These are phyloP conservation scores for Limosa lapponica DNA, from an alignment of 2,797 vertebrate genomes.

Conservation along the genomic window DNA sequence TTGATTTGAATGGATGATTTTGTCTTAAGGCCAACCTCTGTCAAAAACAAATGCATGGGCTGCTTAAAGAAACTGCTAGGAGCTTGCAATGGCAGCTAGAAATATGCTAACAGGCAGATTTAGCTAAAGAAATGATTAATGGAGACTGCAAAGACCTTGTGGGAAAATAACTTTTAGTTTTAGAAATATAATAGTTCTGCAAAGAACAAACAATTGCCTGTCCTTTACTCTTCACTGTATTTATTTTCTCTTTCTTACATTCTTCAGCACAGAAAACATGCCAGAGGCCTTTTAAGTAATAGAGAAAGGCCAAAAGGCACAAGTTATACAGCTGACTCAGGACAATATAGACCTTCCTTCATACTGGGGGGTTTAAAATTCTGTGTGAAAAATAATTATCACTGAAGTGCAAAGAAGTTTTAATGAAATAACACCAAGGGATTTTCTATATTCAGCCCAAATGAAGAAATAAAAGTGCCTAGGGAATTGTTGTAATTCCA, in stretches of 20 bases:
- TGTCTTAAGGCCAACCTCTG: conserved; percentile 60
- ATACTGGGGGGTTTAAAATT: neutral
- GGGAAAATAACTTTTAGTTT: conserved; percentile 55
- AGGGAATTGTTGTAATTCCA: neutral
- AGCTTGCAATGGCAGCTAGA: conserved; percentile 1
- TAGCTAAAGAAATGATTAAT: conserved; percentile 60
- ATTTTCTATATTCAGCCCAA: neutral
- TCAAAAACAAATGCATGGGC: conserved; percentile 54
- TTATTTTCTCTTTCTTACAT: conserved; percentile 18
- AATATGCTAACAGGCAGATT: conserved; percentile 35
- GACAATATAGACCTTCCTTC: neutral
- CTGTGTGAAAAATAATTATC: neutral
- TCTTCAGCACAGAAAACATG: conserved; percentile 15
- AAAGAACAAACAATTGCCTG: neutral
- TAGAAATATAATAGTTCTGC: neutral
- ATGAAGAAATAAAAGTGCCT: neutral
- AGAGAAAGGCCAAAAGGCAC: neutral
- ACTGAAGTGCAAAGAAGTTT: neutral
- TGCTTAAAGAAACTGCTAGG: conserved; percentile 39
- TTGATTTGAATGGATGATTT: conserved; percentile 67
- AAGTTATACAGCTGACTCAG: neutral
- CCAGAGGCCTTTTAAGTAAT: conserved; percentile 13
- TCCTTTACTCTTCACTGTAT: conserved; percentile 24
- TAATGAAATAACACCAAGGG: neutral
- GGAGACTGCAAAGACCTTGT: conserved; percentile 19